A percentile compares a stretch with the other conserved stretches of the same genome.
Evolutionary conservation across 2,113 vertebrate species (phyloP).

Genomic region (Rana temporaria): DNA sequence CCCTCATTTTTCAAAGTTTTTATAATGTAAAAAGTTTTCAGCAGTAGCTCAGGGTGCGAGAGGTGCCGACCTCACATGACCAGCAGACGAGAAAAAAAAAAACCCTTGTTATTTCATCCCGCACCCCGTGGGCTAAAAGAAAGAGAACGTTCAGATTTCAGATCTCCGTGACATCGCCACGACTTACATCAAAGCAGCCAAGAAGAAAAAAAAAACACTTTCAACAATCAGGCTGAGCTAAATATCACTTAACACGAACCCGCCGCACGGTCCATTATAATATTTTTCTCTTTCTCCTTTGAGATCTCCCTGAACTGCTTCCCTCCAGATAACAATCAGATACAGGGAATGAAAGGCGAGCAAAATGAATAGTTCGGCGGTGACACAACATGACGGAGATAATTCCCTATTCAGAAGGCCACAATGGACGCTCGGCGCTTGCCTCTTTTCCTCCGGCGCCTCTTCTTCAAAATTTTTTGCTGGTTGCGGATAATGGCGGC

Average conservation of each 20-base stretch:
- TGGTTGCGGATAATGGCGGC: too few relatives aligned
- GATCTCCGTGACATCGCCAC: background rate
- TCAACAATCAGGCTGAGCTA: background rate
- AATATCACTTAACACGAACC: constrained; percentile 24
- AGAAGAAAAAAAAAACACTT: background rate
- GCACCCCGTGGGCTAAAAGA: background rate
- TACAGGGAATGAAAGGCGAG: constrained; percentile 16
- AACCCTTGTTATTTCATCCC: background rate
- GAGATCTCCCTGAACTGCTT: constrained; percentile 1
- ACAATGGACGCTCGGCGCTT: too few relatives aligned
- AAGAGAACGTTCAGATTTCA: background rate
- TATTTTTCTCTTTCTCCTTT: background rate
- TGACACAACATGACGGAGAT: background rate
- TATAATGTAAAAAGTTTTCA: background rate
- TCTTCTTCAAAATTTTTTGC: too few relatives aligned
- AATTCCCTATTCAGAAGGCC: constrained; percentile 7
- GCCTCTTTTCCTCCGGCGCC: background rate
- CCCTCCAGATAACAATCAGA: constrained; percentile 43
- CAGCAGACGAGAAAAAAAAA: background rate
- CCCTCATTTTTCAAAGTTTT: background rate
- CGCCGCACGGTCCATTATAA: constrained; percentile 11
- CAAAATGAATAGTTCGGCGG: constrained; percentile 17
- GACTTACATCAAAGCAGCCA: constrained; percentile 11
- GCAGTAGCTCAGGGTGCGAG: background rate
- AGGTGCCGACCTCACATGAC: constrained; percentile 1